Base-by-base conservation (phyloP, 2,797 vertebrate genomes). In the Pogoniulus pusillus region DNA sequence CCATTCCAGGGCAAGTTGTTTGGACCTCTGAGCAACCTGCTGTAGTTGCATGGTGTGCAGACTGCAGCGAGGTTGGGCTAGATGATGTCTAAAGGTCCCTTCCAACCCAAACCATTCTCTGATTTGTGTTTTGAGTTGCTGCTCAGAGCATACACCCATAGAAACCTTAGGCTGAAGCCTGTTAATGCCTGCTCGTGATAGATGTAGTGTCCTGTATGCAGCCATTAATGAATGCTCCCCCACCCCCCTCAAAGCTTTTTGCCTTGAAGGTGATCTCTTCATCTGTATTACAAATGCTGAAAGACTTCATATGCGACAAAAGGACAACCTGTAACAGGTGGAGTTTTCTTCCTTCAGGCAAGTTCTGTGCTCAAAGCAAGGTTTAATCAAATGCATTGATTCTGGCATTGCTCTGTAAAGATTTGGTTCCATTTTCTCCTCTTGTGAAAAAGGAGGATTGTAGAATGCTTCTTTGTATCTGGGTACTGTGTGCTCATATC, bases 111-210 rank as follows among this genome's bases (percentile, higher is more conserved):
- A 32, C 20, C 22, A 24, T 64, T 43, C 9, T 14, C 30, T n/a
- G 62, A 45, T 32, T 43, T 29, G 57, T 7, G 13, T 12, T 87
- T 68, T 45, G 45, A 72, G 26, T 43, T 6, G 45, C 65, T 85
- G 32, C 54, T 85, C 15, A 27, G 45, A 58, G 3, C 35, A 12
- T 14, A 16, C 2, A 41, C 47, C 24, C 11, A 0, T 26, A 29
- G 82, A 30, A 87, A 2, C 32, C 62, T 73, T 7, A 1, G 12
- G 6, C 15, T 13, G 34, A 58, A 76, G 8, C 11, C 5, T 12
- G 2, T 35, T n/a, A 1, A 30, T 27, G 19, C 69, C 76, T 34
- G 2, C 58, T 68, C 2, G 1, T 54, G 30, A 8, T 19, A 1
- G 5, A 24, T 35, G 41, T 12, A 35, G 32, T 2, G 10, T 24